phyloP scores from a whole-genome alignment of 2,888 invertebrate genomes.

The Eupithecia inturbata region DNA sequence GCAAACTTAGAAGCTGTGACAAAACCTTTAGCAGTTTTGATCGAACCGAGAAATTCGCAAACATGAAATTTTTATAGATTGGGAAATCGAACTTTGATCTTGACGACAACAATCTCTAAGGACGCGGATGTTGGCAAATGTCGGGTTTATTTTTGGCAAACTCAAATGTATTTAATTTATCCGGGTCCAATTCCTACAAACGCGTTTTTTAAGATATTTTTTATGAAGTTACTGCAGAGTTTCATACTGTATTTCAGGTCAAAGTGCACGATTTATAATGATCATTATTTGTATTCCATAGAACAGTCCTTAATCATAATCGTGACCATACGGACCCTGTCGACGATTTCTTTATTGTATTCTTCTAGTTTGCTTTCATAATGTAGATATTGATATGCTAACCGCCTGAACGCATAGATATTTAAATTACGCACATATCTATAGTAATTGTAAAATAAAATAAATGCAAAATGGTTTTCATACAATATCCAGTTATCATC shows the following conservation, averaged over 20 bases:
- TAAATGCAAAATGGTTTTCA: not conserved
- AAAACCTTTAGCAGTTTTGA: slow-evolving; percentile 43
- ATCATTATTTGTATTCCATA: slow-evolving; percentile 40
- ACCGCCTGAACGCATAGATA: not conserved
- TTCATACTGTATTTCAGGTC: slow-evolving; percentile 29
- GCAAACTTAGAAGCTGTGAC: slow-evolving; percentile 56
- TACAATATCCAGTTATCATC: not conserved
- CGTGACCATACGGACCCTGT: slow-evolving; percentile 45
- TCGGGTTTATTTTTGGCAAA: slow-evolving; percentile 6
- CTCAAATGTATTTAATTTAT: not conserved
- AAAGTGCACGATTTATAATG: slow-evolving; percentile 34
- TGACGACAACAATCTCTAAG: slow-evolving; percentile 24
- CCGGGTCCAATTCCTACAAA: not conserved
- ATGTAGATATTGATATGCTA: slow-evolving; percentile 22
- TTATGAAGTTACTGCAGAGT: not conserved
- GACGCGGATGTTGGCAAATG: slow-evolving; percentile 18
- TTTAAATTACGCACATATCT: slow-evolving; percentile 26
- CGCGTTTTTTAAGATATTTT: not conserved
- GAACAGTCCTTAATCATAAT: slow-evolving; percentile 37
- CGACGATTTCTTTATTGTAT: slow-evolving; percentile 38
- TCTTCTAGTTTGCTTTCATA: slow-evolving; percentile 34
- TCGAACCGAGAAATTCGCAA: slow-evolving; percentile 51
- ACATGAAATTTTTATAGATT: slow-evolving; percentile 43
- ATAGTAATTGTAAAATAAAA: not conserved
- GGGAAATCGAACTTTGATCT: slow-evolving; percentile 39